Conservation (phyloP, 1,140 invertebrate species). For the Magallana gigas region DNA sequence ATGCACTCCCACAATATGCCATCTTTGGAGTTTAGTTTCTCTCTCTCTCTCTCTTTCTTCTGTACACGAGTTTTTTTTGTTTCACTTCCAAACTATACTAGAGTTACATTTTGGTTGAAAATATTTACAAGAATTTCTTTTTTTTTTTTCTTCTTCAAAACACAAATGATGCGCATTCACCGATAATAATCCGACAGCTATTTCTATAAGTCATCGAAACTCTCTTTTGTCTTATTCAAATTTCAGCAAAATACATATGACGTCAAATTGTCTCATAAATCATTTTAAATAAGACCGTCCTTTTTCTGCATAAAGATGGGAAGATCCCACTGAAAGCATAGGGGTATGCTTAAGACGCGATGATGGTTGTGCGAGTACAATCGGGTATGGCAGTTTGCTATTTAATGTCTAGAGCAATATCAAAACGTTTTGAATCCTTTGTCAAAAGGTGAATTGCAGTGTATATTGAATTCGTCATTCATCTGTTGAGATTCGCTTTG, state of each 20-base stretch:
- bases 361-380: background rate
- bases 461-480: background rate
- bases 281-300: background rate
- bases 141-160: too few relatives aligned
- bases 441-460: background rate
- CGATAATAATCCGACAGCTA: too few relatives aligned
- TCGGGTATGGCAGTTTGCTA: background rate
- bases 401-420: background rate
- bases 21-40: background rate
- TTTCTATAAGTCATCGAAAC: too few relatives aligned
- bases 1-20: constrained; percentile 51
- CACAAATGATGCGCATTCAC: too few relatives aligned
- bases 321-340: background rate
- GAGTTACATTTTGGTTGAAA: too few relatives aligned
- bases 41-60: background rate
- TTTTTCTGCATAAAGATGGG: background rate
- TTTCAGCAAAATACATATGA: background rate
- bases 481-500: constrained; percentile 10
- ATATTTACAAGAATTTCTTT: too few relatives aligned
- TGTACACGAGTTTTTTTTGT: too few relatives aligned
- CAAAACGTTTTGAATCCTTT: constrained; percentile 16
- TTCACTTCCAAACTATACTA: too few relatives aligned
- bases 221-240: too few relatives aligned
- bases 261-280: background rate
- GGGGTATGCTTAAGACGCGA: background rate